Percentiles rank a stretch among this genome's conserved stretches.
These are phyloP conservation scores for Budorcas taxicolor DNA, from an alignment of 2,113 vertebrate species.

Conservation along the genomic window DNA sequence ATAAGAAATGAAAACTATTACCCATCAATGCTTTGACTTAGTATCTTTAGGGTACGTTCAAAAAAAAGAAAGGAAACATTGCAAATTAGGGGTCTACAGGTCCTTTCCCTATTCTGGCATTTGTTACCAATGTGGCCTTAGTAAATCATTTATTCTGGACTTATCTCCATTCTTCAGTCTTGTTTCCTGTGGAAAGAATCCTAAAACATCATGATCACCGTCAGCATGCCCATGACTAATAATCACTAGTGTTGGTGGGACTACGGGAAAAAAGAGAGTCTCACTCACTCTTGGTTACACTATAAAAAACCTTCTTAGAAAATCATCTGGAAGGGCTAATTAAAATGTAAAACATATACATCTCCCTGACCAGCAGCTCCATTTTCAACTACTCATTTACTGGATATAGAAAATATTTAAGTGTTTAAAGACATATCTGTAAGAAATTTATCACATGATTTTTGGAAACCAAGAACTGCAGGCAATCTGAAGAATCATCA, in stretches of 20 bases:
- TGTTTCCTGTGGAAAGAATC: not conserved
- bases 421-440: not conserved
- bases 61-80: not conserved
- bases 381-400: not conserved
- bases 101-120: not conserved
- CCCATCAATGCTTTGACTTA: not conserved
- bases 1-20: not conserved
- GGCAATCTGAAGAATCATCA: not conserved
- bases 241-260: not conserved
- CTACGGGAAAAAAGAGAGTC: not conserved
- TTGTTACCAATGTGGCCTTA: not conserved
- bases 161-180: not conserved
- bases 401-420: not conserved
- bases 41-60: not conserved
- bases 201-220: not conserved
- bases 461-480: not conserved
- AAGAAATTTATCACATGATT: not conserved
- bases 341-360: not conserved
- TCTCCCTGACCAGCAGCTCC: not conserved
- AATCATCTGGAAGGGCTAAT: not conserved
- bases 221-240: not conserved
- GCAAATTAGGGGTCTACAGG: not conserved
- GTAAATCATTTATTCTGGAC: not conserved
- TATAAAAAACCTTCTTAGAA: not conserved
- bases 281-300: not conserved